These are phyloP conservation scores for Crypturellus tataupa DNA, from an alignment of 2,797 vertebrate species.

Conservation along the genomic window DNA sequence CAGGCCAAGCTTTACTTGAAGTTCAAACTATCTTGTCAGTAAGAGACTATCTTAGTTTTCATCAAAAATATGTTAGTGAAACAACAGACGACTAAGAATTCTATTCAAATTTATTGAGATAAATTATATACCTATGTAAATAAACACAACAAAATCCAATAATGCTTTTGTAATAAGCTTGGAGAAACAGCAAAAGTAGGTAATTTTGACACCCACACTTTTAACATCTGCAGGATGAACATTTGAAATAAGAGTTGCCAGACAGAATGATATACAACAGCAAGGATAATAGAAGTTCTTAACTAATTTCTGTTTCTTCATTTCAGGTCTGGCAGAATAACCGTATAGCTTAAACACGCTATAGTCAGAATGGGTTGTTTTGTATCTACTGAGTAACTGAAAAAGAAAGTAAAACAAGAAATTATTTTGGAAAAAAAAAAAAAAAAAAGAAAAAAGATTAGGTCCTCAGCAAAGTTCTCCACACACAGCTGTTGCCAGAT, in stretches of 20 bases:
- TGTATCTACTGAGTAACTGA: not conserved
- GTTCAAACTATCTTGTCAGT: not conserved
- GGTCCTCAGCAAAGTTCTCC: not conserved
- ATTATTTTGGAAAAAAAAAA: not conserved
- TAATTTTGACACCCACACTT: not conserved
- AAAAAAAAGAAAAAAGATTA: not conserved
- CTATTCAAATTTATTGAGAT: not conserved
- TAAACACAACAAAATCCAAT: not conserved
- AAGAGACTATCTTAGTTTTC: not conserved
- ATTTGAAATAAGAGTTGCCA: not conserved
- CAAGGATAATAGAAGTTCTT: not conserved
- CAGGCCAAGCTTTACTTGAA: not conserved
- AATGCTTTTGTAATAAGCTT: not conserved
- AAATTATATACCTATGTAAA: not conserved
- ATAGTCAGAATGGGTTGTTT: not conserved
- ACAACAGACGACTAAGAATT: not conserved
- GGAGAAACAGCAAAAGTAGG: not conserved
- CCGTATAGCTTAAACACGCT: not conserved
- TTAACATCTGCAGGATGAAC: not conserved
- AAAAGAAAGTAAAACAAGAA: not conserved
- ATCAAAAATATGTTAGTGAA: not conserved
- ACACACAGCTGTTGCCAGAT: not conserved
- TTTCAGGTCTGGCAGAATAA: not conserved
- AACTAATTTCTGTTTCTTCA: slow-evolving; percentile 6
- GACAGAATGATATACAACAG: not conserved